These are phyloP conservation scores for Corydoras maculifer DNA, from an alignment of 2,113 vertebrate species.

Conservation along the genomic window DNA sequence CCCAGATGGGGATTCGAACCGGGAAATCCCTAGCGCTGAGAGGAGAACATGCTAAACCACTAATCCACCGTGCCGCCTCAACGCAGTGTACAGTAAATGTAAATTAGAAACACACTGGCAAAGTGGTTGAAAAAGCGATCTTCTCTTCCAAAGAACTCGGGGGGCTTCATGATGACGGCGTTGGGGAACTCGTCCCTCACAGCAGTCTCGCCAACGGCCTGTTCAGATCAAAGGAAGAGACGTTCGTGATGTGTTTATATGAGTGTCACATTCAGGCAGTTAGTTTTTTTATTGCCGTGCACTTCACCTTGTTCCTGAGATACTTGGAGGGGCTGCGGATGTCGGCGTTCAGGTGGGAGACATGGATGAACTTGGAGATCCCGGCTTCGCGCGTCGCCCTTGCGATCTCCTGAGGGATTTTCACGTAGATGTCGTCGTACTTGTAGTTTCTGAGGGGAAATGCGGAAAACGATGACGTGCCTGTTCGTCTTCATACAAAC, in stretches of 20 bases:
- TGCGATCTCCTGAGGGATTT: slow-evolving; percentile 80
- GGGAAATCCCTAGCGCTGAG: no score
- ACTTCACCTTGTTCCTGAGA: slow-evolving; percentile 81
- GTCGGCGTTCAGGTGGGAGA: slow-evolving; percentile 92
- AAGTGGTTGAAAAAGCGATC: slow-evolving; percentile 89
- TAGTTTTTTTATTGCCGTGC: no score
- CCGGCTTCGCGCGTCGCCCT: slow-evolving; percentile 73
- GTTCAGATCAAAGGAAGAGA: not conserved
- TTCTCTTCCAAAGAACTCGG: slow-evolving; percentile 90
- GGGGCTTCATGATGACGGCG: slow-evolving; percentile 84
- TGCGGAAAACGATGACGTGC: no score
- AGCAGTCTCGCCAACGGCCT: slow-evolving; percentile 83
- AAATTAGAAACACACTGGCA: slow-evolving; percentile 68
- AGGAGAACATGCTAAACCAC: no score
- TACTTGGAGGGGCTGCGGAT: slow-evolving; percentile 86
- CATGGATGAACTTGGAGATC: slow-evolving; percentile 78
- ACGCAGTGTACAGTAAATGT: no score
- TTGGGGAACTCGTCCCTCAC: slow-evolving; percentile 87
- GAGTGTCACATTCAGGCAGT: no score
- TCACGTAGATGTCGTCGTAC: slow-evolving; percentile 81
- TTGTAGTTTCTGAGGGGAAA: slow-evolving; percentile 72
- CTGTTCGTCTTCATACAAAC: no score
- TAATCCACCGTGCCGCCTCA: no score
- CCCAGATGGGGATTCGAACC: no score
- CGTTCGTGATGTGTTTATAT: no score